Evolutionary conservation across 2,888 invertebrate species (phyloP).

Genomic region (Desoria tigrina): DNA sequence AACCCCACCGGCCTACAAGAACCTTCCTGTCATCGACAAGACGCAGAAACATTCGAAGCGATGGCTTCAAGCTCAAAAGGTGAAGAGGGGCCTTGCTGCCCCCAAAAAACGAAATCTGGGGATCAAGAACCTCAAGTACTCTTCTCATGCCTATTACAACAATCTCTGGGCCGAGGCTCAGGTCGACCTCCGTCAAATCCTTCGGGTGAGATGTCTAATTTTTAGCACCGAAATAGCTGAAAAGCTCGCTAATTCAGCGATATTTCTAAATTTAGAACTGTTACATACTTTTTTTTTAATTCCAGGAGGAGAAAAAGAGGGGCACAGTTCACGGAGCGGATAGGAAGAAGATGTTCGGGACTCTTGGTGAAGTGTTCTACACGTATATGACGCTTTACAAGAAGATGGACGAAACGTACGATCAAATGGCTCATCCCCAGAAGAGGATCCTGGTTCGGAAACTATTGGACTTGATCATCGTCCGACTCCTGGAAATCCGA

Average conservation of each 20-base stretch:
- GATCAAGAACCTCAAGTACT: background rate
- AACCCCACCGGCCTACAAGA: too few relatives aligned
- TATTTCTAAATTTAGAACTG: background rate
- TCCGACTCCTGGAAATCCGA: conserved; percentile 82
- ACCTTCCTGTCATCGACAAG: too few relatives aligned
- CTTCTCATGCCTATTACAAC: conserved; percentile 43
- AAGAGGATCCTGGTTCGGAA: conserved; percentile 77
- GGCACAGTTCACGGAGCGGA: conserved; percentile 59
- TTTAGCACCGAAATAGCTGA: too few relatives aligned
- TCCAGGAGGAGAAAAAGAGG: conserved; percentile 44
- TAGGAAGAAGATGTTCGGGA: conserved; percentile 63
- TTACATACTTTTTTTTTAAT: background rate
- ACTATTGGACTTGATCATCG: conserved; percentile 73
- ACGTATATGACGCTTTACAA: conserved; percentile 77
- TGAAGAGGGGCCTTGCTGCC: conserved; percentile 6
- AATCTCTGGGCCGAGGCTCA: conserved; percentile 46
- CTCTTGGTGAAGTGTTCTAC: conserved; percentile 72
- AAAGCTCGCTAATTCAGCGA: too few relatives aligned
- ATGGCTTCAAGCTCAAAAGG: conserved; percentile 23
- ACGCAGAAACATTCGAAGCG: background rate
- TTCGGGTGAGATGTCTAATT: background rate
- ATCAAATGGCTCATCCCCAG: conserved; percentile 90
- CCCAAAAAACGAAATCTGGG: background rate
- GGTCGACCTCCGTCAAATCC: conserved; percentile 24
- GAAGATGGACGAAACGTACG: conserved; percentile 77